Evolutionary conservation across 2,888 invertebrate species (phyloP).

Genomic region (Cheilosia variabilis): DNA sequence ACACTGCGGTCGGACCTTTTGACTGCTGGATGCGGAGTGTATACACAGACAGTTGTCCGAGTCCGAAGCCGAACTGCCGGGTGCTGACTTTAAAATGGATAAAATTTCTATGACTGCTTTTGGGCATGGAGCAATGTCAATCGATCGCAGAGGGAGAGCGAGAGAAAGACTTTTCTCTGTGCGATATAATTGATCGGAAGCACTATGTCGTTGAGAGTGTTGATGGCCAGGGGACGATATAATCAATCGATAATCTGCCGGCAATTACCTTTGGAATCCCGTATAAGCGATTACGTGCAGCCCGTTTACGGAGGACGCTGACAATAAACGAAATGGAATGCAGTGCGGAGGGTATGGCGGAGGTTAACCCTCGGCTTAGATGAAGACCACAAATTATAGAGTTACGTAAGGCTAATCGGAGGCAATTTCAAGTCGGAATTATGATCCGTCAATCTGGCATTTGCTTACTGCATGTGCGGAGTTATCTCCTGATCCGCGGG

Average conservation of each 20-base stretch:
- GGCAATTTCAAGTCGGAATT: background rate
- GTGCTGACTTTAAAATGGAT: slow-evolving; percentile 28
- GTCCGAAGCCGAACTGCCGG: background rate
- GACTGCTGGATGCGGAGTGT: slow-evolving; percentile 1
- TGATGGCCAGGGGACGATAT: slow-evolving; percentile 57
- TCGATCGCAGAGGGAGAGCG: slow-evolving; percentile 13
- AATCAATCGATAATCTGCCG: slow-evolving; percentile 47
- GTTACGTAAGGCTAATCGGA: slow-evolving; percentile 17
- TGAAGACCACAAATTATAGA: slow-evolving; percentile 21
- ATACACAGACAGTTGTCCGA: background rate
- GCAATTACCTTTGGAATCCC: slow-evolving; percentile 58
- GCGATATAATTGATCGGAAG: slow-evolving; percentile 66
- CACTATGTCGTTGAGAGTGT: slow-evolving; percentile 44
- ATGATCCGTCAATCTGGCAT: background rate
- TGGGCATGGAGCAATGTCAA: slow-evolving; percentile 69
- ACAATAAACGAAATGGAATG: slow-evolving; percentile 1
- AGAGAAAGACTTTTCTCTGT: slow-evolving; percentile 46
- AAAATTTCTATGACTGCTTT: slow-evolving; percentile 57
- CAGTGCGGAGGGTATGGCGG: background rate
- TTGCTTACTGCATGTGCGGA: background rate
- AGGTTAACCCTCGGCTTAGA: slow-evolving; percentile 16
- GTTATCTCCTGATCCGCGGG: background rate
- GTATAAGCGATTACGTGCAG: slow-evolving; percentile 44
- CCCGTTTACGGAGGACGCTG: slow-evolving; percentile 17
- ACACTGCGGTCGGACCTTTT: slow-evolving; percentile 61